A percentile compares a stretch with the other conserved stretches of the same genome.
phyloP scores from a whole-genome alignment of 2,888 invertebrate genomes.

The Hypselothyrea guttata region DNA sequence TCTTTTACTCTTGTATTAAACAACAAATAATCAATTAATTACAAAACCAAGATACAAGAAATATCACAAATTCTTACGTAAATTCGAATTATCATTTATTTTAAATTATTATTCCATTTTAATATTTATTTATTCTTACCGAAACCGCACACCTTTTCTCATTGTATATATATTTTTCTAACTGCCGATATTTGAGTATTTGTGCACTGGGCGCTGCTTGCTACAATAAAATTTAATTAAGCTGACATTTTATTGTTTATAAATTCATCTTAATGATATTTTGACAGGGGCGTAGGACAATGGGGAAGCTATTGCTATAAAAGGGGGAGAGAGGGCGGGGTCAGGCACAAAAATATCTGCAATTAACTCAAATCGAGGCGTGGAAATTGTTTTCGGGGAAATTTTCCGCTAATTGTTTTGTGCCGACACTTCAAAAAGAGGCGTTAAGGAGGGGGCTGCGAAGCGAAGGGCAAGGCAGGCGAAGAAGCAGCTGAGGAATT shows the following conservation, averaged over 20 bases:
- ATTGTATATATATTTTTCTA: no score
- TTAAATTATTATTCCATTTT: no score
- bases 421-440: slow-evolving; percentile 25
- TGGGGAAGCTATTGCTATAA: not conserved
- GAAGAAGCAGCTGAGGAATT: slow-evolving; percentile 16
- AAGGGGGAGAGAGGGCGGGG: not conserved
- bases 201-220: not conserved
- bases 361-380: slow-evolving; percentile 68
- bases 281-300: slow-evolving; percentile 22
- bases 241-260: slow-evolving; percentile 73
- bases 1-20: no score
- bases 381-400: slow-evolving; percentile 46
- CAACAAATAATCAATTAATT: no score
- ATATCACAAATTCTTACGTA: no score
- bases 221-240: slow-evolving; percentile 70
- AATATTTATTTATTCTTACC: no score
- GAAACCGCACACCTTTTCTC: no score
- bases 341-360: slow-evolving; percentile 51
- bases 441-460: not conserved
- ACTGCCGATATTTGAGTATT: no score
- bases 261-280: slow-evolving; percentile 78
- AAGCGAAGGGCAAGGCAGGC: not conserved
- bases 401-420: slow-evolving; percentile 72
- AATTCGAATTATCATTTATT: no score
- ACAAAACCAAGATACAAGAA: no score